Evolutionary conservation across 2,797 vertebrate genomes (phyloP).

Genomic region (Myotis vivesi): DNA sequence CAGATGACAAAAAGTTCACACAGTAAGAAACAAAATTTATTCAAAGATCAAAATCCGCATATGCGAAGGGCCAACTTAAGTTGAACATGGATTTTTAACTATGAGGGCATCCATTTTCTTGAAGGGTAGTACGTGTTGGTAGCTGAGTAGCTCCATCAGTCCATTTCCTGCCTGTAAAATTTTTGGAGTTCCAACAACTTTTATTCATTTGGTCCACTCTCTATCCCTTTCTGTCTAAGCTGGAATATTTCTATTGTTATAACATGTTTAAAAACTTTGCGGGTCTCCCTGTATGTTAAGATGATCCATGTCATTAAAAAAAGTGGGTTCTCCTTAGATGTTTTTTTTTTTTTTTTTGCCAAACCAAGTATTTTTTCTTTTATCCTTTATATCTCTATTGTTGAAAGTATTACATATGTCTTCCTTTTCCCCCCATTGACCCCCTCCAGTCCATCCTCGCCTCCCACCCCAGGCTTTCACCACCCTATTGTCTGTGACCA

Average conservation of each 20-base stretch:
- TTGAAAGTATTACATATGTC: background rate
- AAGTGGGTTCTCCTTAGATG: background rate
- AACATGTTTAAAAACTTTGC: background rate
- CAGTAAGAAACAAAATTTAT: background rate
- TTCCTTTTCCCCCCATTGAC: no score
- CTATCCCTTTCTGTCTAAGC: background rate
- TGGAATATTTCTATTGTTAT: background rate
- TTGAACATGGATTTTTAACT: background rate
- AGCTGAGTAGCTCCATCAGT: background rate
- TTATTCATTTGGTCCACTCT: background rate
- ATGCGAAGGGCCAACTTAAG: background rate
- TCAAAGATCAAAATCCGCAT: background rate
- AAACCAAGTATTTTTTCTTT: no score
- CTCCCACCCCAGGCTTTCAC: no score
- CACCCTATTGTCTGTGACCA: no score
- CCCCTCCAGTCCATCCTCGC: no score
- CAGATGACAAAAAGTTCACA: background rate
- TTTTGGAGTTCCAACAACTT: background rate
- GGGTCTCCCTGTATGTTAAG: background rate
- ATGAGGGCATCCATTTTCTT: background rate
- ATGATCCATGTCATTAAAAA: background rate
- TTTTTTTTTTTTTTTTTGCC: no score
- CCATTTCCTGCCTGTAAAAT: background rate
- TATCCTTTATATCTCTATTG: background rate
- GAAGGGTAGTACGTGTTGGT: background rate